These are phyloP conservation scores for Rhingia campestris DNA, from an alignment of 2,888 invertebrate genomes.

Conservation along the genomic window DNA sequence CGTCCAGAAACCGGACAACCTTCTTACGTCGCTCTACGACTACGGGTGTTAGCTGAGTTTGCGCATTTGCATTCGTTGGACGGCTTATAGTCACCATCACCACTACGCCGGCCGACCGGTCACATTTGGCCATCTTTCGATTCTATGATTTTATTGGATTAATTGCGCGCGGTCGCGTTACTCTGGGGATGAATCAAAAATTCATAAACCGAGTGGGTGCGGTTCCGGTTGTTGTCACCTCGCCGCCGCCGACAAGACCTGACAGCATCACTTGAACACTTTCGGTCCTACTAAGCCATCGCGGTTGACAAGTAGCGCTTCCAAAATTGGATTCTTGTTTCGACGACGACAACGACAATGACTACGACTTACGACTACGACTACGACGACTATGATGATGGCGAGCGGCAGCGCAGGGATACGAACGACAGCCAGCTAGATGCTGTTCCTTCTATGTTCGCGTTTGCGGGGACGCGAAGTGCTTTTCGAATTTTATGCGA, in stretches of 20 bases:
- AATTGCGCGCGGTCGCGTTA: slow-evolving; percentile 59
- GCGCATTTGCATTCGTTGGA: slow-evolving; percentile 66
- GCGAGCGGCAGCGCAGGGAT: background rate
- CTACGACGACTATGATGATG: background rate
- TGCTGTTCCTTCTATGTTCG: slow-evolving; percentile 66
- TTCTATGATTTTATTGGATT: slow-evolving; percentile 69
- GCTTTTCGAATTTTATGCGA: slow-evolving; percentile 73
- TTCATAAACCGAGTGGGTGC: slow-evolving; percentile 71
- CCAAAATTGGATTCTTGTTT: slow-evolving; percentile 71
- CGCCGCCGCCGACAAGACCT: slow-evolving; percentile 34
- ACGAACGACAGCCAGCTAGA: background rate
- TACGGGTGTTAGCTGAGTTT: slow-evolving; percentile 50
- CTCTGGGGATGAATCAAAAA: slow-evolving; percentile 68
- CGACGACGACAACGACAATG: slow-evolving; percentile 11
- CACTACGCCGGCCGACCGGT: background rate
- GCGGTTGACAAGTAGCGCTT: slow-evolving; percentile 71
- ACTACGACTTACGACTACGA: no score
- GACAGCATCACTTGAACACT: slow-evolving; percentile 70
- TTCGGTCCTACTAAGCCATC: slow-evolving; percentile 60
- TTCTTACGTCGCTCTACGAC: slow-evolving; percentile 61
- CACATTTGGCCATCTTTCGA: slow-evolving; percentile 71
- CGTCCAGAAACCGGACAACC: slow-evolving; percentile 61
- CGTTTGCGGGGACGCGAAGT: slow-evolving; percentile 37
- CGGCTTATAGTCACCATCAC: slow-evolving; percentile 37
- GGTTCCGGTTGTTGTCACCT: slow-evolving; percentile 70